Evolutionary conservation across 2,797 vertebrate species (phyloP), one percentile per base, ranked within the genome.

Genomic region (Mus spretus): DNA sequence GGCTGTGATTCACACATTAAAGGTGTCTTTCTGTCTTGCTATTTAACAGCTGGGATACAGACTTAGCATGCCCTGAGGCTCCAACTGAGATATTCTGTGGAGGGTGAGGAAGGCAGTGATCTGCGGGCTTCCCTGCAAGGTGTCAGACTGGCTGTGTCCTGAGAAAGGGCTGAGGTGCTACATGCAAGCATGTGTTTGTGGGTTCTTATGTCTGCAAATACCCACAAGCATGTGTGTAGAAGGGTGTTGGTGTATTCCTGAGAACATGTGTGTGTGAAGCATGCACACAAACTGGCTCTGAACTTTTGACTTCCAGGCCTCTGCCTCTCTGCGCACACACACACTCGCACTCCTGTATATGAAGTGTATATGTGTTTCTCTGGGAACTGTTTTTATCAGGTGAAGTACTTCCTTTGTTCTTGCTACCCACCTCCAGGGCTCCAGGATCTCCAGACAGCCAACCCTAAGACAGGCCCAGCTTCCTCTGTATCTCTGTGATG

Each of bases 1-100:
- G 2, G 50, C 14, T 82, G 93, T 78, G 53, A 87, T 11, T 14
- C 81, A 95, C 94, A 74, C 44, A 78, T 89, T 3, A 19, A 96
- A 90, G 31, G 22, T 65, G 37, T 79, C 75, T 72, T 93, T 65
- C 89, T 47, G 3, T 26, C 17, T 63, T 84, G 70, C 74, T 17
- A n/a, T 85, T 94, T 85, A 84, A 86, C 63, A 53, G 70, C 22
- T 11, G 31, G 20, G 81, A 90, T 14, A 1, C 78, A 50, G 50
- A 34, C 77, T 40, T 34, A 1, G 82, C 17, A 82, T 47, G 4
- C 26, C 53, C 6, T 0, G n/a, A 61, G 34, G 87, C 7, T 65
- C 53, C 2, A 13, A 20, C 37, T 57, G 63, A 40, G n/a, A 44
- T 78, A 55, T 44, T 59, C 55, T 77, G 53, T 10, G 26, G 1